phyloP scores from a whole-genome alignment of 2,888 invertebrate genomes.

The Drosophila buzzatii region DNA sequence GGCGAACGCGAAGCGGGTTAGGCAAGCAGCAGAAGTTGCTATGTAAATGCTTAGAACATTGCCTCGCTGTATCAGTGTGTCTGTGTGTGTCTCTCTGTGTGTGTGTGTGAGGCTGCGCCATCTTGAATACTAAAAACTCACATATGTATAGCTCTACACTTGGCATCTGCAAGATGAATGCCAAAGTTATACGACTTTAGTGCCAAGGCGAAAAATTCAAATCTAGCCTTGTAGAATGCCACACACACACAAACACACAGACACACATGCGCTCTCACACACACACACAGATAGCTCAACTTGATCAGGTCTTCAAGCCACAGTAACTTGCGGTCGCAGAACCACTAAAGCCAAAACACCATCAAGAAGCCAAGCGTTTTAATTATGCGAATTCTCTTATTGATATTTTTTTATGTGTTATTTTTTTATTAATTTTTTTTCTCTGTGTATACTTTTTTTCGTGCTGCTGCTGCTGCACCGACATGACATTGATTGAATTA shows the following conservation, averaged over 20 bases:
- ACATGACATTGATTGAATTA: conserved; percentile 41
- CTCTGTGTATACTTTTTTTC: background rate
- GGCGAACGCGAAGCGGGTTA: conserved; percentile 36
- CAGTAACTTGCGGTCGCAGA: conserved; percentile 65
- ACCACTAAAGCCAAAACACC: conserved; percentile 33
- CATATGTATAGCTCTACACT: conserved; percentile 45
- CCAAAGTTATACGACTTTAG: conserved; percentile 79
- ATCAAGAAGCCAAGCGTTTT: conserved; percentile 60
- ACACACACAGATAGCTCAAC: conserved; percentile 22
- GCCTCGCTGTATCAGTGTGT: conserved; percentile 10
- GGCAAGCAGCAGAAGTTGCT: conserved; percentile 23
- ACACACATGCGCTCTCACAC: conserved; percentile 6
- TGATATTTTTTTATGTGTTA: conserved; percentile 30
- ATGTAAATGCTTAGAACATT: conserved; percentile 68
- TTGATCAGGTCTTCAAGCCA: conserved; percentile 74
- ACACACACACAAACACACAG: conserved; percentile 29
- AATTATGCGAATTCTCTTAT: conserved; percentile 53
- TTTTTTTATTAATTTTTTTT: conserved; percentile 18
- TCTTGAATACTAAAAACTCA: conserved; percentile 46
- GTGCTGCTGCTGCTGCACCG: conserved; percentile 16
- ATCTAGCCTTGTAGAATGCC: conserved; percentile 69
- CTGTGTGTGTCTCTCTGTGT: conserved; percentile 10
- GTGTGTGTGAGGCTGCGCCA: conserved; percentile 41
- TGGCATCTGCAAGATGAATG: conserved; percentile 71
- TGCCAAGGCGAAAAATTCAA: conserved; percentile 78